phyloP scores from a whole-genome alignment of 1,140 invertebrate species.

The Diprion similis region DNA sequence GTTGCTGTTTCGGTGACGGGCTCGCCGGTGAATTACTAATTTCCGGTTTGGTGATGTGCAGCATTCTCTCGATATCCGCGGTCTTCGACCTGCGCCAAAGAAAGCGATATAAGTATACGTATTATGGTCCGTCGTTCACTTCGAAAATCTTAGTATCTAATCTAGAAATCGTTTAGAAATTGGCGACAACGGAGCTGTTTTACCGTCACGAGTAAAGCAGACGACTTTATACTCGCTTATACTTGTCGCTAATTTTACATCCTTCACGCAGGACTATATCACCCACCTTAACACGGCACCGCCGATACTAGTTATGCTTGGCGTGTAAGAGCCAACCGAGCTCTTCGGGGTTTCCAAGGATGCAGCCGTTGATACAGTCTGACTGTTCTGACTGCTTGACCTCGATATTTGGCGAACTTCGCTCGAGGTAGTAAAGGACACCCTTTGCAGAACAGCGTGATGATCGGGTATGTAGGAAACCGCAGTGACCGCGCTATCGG shows the following conservation, averaged over 20 bases:
- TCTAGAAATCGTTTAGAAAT: not conserved
- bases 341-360: slow-evolving; percentile 26
- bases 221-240: too few relatives aligned
- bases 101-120: not conserved
- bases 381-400: slow-evolving; percentile 48
- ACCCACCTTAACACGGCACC: slow-evolving; percentile 66
- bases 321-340: slow-evolving; percentile 50
- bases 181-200: too few relatives aligned
- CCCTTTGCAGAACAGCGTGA: slow-evolving; percentile 63
- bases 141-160: not conserved
- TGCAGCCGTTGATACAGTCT: slow-evolving; percentile 28
- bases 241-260: too few relatives aligned
- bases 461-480: slow-evolving; percentile 66
- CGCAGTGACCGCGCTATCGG: slow-evolving; percentile 61
- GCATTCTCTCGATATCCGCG: slow-evolving; percentile 71
- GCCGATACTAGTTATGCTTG: slow-evolving; percentile 72
- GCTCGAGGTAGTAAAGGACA: slow-evolving; percentile 65
- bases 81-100: slow-evolving; percentile 65
- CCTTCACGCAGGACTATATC: not conserved
- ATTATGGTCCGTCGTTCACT: not conserved
- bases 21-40: slow-evolving; percentile 24
- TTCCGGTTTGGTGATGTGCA: slow-evolving; percentile 51
- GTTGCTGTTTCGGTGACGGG: slow-evolving; percentile 31
- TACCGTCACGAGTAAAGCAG: too few relatives aligned
- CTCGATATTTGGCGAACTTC: slow-evolving; percentile 63